Evolutionary conservation across 2,888 invertebrate genomes (phyloP), one percentile per base, ranked within the genome.

Genomic region (Lycophotia porphyrea): DNA sequence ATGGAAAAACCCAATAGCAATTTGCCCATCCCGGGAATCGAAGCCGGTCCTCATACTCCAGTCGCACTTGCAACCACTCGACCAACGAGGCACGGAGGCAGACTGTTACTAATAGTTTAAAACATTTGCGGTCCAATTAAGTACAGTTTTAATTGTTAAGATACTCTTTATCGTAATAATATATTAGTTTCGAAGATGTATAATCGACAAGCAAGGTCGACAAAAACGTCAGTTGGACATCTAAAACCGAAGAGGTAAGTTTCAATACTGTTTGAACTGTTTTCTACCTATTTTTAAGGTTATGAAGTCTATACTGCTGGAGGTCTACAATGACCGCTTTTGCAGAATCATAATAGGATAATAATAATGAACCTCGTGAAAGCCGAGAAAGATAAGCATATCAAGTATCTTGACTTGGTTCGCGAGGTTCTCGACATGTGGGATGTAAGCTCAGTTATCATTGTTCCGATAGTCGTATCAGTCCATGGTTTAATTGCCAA

Each of bases 81-180:
- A 13, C 44, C 3, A 60, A n/a, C 18, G 7, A n/a, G 18, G 31
- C 34, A 34, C n/a, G n/a, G n/a, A n/a, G n/a, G n/a, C n/a, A n/a
- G 9, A 7, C 11, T 11, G 18, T 31, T 47, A 34, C 11, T 52
- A 72, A 72, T 72, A 34, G 42, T 42, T 66, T 13, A 15, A 11
- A 55, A 34, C 66, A 66, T 72, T 73, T 47, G 73, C 58, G 73
- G 73, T 73, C 18, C 7, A 18, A 24, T 24, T 8, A 68, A 68
- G 36, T 60, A 31, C 18, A 13, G 27, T 31, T 69, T 47, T 73
- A 47, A 69, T 73, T 21, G 44, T 34, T 8, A 2, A 18, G 11
- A 18, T 34, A n/a, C 18, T 42, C 21, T 24, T 39, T 55, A 18
- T 44, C 9, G 27, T 55, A 39, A 39, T 64, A 24, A 47, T 64